These are phyloP conservation scores for Scyliorhinus canicula DNA, from an alignment of 2,797 vertebrate genomes.

Conservation along the genomic window DNA sequence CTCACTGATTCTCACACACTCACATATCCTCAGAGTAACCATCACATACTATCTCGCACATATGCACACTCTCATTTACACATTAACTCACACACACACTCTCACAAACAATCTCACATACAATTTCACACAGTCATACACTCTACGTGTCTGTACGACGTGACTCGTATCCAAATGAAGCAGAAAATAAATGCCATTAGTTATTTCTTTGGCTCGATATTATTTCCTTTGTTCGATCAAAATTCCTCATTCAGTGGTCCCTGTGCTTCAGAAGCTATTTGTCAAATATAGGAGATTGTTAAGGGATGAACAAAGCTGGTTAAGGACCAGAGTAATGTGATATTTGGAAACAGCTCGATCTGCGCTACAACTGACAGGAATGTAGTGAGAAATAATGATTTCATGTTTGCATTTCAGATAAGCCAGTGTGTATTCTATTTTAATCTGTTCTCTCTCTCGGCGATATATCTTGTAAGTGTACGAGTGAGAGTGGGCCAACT, in stretches of 20 bases:
- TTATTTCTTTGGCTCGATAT: background rate
- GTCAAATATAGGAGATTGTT: background rate
- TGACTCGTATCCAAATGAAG: background rate
- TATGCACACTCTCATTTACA: background rate
- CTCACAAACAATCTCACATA: background rate
- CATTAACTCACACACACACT: background rate
- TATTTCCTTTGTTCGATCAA: background rate
- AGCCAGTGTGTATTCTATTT: conserved; percentile 16
- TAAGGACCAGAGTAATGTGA: background rate
- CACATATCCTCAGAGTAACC: background rate
- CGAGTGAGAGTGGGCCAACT: background rate
- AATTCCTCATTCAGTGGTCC: background rate
- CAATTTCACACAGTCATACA: background rate
- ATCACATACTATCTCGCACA: background rate
- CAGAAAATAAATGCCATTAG: background rate
- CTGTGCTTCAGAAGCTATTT: background rate
- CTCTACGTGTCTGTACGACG: background rate
- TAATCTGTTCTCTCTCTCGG: background rate
- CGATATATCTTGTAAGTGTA: conserved; percentile 3
- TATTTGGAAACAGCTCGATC: background rate
- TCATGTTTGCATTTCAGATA: conserved; percentile 25
- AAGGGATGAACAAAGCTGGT: background rate
- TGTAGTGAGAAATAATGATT: conserved; percentile 16
- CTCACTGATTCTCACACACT: background rate
- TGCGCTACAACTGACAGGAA: background rate